Base-by-base conservation (phyloP, 2,113 vertebrate species). In the Hemibagrus wyckioides region DNA sequence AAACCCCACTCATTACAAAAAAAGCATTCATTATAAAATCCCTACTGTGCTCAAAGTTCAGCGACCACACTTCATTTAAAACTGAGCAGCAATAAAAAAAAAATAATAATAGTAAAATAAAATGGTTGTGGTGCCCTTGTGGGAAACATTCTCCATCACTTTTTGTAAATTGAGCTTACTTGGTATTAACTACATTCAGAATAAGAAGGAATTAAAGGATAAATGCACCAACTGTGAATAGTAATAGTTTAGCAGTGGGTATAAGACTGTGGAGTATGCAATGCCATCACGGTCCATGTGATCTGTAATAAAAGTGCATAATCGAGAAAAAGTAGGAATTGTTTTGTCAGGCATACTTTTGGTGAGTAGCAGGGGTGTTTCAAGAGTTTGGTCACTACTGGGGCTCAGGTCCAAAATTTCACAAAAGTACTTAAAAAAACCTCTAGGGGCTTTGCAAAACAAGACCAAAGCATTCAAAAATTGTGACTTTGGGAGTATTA, bases 161-260 rank as follows among this genome's bases (percentile, higher is more conserved):
- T 89, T 89, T 92, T 94, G 93, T 93, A 93, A 94, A 93, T 92
- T 92, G 90, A 94, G 89, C 91, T 92, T 91, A 95, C 92, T 92
- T 94, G 93, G 87, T 11, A 54, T 79, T 90, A 91, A 91, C 92
- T 94, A 90, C 89, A 91, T 92, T 92, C 91, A 73, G 91, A 92
- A 94, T 94, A 94, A 95, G 94, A 91, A 91, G 90, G 93, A 94
- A 93, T 94, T 94, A 94, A 87, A 86, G 91, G 92, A 93, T 95
- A 87, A 94, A 94, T 92, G 90, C 90, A 92, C 90, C 83, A 86
- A 90, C 91, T 94, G 92, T 94, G 90, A 93, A 92, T 90, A 93
- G 87, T 91, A 91, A 93, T 92, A 91, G 65, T 84, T 85, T 76
- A 83, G 89, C 82, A 88, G 86, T 92, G 89, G 89, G 90, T 87